phyloP scores from a whole-genome alignment of 1,140 invertebrate genomes.

The Halictus rubicundus region DNA sequence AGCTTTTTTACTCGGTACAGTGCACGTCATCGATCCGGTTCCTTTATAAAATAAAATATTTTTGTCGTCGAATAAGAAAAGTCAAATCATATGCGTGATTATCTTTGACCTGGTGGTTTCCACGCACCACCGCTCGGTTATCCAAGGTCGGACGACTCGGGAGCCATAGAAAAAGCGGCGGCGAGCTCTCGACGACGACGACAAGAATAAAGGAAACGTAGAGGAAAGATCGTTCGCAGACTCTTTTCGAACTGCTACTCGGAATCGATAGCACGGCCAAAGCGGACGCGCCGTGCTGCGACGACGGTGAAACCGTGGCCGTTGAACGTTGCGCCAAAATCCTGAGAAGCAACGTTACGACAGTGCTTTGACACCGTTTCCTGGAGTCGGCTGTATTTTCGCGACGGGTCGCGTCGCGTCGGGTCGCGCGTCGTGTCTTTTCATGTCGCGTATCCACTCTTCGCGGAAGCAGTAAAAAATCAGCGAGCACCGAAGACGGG shows the following conservation, averaged over 20 bases:
- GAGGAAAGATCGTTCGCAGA: neutral
- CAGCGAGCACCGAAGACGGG: neutral
- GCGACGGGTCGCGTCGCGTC: slow-evolving; percentile 1
- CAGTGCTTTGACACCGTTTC: slow-evolving; percentile 47
- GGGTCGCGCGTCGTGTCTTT: too few species aligned
- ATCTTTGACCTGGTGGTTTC: too few species aligned
- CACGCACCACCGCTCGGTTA: too few species aligned
- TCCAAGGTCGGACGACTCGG: too few species aligned
- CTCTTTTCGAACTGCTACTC: neutral
- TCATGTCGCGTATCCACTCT: neutral
- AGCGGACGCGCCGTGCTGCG: neutral
- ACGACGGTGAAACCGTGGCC: neutral
- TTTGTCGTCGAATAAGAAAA: too few species aligned
- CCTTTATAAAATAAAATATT: too few species aligned
- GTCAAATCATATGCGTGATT: too few species aligned
- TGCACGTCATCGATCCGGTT: too few species aligned
- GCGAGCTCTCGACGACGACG: neutral
- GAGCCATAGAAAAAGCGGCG: too few species aligned
- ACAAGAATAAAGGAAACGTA: neutral
- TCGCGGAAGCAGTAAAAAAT: slow-evolving; percentile 43
- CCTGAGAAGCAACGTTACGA: slow-evolving; percentile 57
- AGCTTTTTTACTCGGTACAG: too few species aligned
- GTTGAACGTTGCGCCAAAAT: slow-evolving; percentile 32
- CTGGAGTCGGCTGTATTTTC: slow-evolving; percentile 28
- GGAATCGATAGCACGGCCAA: slow-evolving; percentile 7